These are phyloP conservation scores for Cerastis rubricosa DNA, from an alignment of 2,888 invertebrate species.

Conservation along the genomic window DNA sequence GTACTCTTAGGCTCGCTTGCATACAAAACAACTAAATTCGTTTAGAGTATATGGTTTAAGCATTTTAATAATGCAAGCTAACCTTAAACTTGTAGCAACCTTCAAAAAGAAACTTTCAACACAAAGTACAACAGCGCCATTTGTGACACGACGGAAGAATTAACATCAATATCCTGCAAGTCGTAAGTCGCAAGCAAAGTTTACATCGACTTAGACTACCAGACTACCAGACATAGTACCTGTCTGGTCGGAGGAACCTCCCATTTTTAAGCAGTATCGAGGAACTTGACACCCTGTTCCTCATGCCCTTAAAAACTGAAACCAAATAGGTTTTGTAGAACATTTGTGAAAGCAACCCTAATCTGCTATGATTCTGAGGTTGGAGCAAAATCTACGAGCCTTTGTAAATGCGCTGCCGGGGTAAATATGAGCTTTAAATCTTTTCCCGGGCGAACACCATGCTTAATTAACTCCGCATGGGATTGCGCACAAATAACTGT, in stretches of 20 bases:
- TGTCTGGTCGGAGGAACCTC: no score
- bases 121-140: no score
- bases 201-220: no score
- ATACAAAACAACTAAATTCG: background rate
- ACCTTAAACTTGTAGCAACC: background rate
- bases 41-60: background rate
- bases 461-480: slow-evolving; percentile 54
- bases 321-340: background rate
- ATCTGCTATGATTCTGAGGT: background rate
- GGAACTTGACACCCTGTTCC: no score
- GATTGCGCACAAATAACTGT: slow-evolving; percentile 54
- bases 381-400: slow-evolving; percentile 7
- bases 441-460: slow-evolving; percentile 43
- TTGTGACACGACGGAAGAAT: no score
- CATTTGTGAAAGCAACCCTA: slow-evolving; percentile 8
- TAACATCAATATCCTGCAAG: no score
- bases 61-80: background rate
- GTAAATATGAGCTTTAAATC: slow-evolving; percentile 58
- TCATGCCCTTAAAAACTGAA: no score
- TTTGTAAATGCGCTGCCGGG: slow-evolving; percentile 40
- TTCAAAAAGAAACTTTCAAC: no score
- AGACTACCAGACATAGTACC: no score
- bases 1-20: background rate
- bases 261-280: no score
- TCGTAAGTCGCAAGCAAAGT: no score